phyloP scores from a whole-genome alignment of 2,113 vertebrate genomes.

The Hyaena hyaena region DNA sequence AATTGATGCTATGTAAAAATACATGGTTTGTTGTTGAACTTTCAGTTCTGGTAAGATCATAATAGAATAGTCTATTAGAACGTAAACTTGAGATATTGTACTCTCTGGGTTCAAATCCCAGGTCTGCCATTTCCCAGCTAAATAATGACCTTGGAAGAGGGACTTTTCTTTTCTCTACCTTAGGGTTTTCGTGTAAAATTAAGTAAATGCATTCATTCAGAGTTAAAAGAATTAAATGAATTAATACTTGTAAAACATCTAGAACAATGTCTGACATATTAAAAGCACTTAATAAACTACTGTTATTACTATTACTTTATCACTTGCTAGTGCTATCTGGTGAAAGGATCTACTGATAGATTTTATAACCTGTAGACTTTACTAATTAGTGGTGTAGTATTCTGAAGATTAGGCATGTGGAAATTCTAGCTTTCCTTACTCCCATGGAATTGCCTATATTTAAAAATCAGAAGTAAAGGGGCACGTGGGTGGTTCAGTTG shows the following conservation, averaged over 20 bases:
- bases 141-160: neutral
- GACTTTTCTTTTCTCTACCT: neutral
- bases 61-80: neutral
- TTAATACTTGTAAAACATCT: neutral
- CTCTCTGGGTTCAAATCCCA: neutral
- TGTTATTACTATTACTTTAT: neutral
- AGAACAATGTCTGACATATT: slow-evolving; percentile 30
- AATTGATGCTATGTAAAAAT: neutral
- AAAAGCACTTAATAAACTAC: slow-evolving; percentile 25
- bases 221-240: neutral
- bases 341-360: slow-evolving; percentile 8
- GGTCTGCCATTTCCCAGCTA: neutral
- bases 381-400: neutral
- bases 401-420: neutral
- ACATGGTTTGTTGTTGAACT: slow-evolving; percentile 4
- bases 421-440: neutral
- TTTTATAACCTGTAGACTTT: slow-evolving; percentile 2
- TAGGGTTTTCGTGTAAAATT: slow-evolving; percentile 2
- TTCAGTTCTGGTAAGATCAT: slow-evolving; percentile 1
- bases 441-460: neutral
- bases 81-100: neutral
- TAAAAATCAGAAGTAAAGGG: slow-evolving; percentile 37
- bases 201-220: slow-evolving; percentile 3
- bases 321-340: neutral
- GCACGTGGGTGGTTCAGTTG: too few relatives aligned